Conservation (phyloP, 64 coral and sea anemone species). For the Actinia tenebrosa region DNA sequence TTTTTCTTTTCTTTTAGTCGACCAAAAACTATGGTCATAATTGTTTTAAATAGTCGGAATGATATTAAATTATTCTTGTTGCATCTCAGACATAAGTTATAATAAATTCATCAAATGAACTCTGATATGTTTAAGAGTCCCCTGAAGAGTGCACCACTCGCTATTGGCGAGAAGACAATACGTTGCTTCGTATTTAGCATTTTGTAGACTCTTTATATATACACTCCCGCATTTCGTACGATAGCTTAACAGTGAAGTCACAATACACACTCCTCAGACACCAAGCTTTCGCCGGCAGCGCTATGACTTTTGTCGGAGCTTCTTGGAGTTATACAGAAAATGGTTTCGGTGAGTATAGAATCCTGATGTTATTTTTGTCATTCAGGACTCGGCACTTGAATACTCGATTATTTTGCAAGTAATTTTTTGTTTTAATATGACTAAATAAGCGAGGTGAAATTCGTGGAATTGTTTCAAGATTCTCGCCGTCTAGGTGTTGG, state of each 20-base stretch:
- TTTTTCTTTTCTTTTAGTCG: not conserved
- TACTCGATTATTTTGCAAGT: not conserved
- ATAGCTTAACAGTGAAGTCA: not conserved
- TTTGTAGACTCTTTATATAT: not conserved
- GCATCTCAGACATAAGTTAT: constrained; percentile 5
- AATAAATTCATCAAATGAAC: constrained; percentile 4
- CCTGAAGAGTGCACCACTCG: not conserved
- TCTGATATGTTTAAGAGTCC: not conserved
- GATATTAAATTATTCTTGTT: not conserved
- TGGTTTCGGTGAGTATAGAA: constrained; percentile 65
- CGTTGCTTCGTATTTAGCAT: not conserved
- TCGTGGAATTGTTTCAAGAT: not conserved
- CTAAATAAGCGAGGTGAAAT: not conserved
- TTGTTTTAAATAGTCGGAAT: not conserved
- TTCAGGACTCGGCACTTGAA: not conserved
- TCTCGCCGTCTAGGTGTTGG: not conserved
- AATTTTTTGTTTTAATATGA: not conserved
- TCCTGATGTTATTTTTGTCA: not conserved
- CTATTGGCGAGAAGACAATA: constrained; percentile 3
- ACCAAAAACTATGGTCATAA: not conserved
- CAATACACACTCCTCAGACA: not conserved
- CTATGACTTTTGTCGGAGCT: not conserved
- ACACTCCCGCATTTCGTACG: constrained; percentile 1
- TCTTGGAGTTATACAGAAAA: constrained; percentile 77
- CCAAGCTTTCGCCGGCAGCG: not conserved